phyloP scores from a whole-genome alignment of 2,888 invertebrate species.

The Eucera pruinosa region DNA sequence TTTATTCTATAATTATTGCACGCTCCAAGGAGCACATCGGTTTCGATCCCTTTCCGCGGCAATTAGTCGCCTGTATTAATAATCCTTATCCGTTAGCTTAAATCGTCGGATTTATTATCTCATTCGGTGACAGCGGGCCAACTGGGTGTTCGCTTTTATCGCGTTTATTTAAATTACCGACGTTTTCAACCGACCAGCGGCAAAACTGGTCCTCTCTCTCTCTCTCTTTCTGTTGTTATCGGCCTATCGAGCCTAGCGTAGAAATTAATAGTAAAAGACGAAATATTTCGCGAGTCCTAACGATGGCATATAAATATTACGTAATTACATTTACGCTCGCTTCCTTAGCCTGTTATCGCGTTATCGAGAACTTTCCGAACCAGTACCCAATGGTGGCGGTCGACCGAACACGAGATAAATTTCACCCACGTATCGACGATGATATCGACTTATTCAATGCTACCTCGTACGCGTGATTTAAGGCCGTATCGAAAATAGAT shows the following conservation, averaged over 20 bases:
- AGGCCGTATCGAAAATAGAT: slow-evolving; percentile 26
- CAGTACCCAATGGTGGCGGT: slow-evolving; percentile 38
- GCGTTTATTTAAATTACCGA: slow-evolving; percentile 12
- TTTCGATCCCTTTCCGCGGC: slow-evolving; percentile 3
- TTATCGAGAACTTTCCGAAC: slow-evolving; percentile 49
- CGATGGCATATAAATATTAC: slow-evolving; percentile 57
- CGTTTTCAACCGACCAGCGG: slow-evolving; percentile 34
- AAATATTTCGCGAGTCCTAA: slow-evolving; percentile 35
- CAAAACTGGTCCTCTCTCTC: slow-evolving; percentile 38
- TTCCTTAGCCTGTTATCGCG: slow-evolving; percentile 36
- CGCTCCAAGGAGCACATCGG: slow-evolving; percentile 7
- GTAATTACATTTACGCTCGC: slow-evolving; percentile 59
- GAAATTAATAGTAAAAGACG: too few relatives aligned
- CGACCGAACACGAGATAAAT: slow-evolving; percentile 58
- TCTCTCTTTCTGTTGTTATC: too few relatives aligned
- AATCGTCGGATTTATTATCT: slow-evolving; percentile 39
- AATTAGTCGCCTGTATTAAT: slow-evolving; percentile 34
- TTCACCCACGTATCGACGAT: slow-evolving; percentile 59
- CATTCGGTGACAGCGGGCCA: background rate
- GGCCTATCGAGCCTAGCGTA: too few relatives aligned
- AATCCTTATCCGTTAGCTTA: slow-evolving; percentile 4
- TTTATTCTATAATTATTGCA: slow-evolving; percentile 1
- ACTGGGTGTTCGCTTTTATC: slow-evolving; percentile 15
- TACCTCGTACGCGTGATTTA: slow-evolving; percentile 41
- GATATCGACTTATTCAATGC: slow-evolving; percentile 52